Conservation (phyloP, 2,113 vertebrate species). For the Cephalopholis sonnerati region DNA sequence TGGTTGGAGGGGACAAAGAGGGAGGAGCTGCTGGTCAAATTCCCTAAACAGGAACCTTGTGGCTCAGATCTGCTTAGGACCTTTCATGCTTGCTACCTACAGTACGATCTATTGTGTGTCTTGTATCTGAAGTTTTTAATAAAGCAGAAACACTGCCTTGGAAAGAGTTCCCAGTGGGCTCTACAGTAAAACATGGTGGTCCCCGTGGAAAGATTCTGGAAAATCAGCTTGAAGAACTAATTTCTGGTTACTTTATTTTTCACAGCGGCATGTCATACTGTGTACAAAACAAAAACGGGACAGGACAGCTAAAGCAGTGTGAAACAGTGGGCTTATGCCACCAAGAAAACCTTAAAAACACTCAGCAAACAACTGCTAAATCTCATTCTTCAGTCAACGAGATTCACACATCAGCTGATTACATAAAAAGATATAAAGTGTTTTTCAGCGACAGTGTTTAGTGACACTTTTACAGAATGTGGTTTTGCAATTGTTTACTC, state of each 20-base stretch:
- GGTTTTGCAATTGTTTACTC: not conserved
- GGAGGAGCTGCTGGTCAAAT: too few species aligned
- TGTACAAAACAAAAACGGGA: not conserved
- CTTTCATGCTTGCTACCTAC: not conserved
- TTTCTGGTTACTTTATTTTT: not conserved
- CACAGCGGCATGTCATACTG: not conserved
- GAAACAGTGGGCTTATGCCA: not conserved
- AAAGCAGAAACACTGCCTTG: not conserved
- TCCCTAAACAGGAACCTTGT: not conserved
- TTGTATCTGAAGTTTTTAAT: not conserved
- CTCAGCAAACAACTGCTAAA: not conserved
- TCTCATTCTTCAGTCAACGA: not conserved
- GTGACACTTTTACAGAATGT: not conserved
- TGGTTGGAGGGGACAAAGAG: too few species aligned
- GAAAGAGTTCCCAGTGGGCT: slow-evolving; percentile 1
- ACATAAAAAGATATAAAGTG: not conserved
- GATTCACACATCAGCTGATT: not conserved
- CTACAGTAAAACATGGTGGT: not conserved
- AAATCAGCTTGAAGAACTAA: not conserved
- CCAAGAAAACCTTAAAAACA: not conserved
- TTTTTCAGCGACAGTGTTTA: not conserved
- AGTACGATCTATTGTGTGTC: not conserved
- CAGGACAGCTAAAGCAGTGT: not conserved
- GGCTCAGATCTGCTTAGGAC: not conserved
- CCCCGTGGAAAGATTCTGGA: not conserved